phyloP scores from a whole-genome alignment of 1,140 invertebrate species.

The Aphaenogaster floridana region DNA sequence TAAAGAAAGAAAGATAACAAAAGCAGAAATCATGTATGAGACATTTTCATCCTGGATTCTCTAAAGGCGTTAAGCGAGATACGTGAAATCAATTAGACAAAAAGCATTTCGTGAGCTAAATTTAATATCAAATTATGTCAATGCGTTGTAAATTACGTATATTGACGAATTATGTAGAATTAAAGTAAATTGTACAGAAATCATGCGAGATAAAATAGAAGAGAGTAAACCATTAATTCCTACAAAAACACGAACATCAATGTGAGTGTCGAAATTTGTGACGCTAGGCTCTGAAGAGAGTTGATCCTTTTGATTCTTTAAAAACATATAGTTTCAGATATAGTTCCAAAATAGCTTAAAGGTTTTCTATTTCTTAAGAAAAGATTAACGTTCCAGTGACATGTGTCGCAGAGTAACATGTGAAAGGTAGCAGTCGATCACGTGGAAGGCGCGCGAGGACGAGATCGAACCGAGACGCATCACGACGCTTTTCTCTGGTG shows the following conservation, averaged over 20 bases:
- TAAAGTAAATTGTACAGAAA: not conserved
- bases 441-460: not conserved
- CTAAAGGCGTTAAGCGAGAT: not conserved
- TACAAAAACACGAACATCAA: no score
- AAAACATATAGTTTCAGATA: not conserved
- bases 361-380: not conserved
- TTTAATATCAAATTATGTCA: not conserved
- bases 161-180: not conserved
- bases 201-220: not conserved
- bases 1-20: not conserved
- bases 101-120: not conserved
- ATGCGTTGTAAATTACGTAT: not conserved
- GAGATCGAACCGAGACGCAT: slow-evolving; percentile 33
- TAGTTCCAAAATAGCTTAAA: not conserved
- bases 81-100: not conserved
- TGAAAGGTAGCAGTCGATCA: not conserved
- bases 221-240: not conserved
- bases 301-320: not conserved
- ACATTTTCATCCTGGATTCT: not conserved
- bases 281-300: not conserved
- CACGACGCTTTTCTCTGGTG: slow-evolving; percentile 42
- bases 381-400: not conserved
- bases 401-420: not conserved
- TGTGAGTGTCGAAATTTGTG: no score
- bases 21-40: not conserved